phyloP scores from a whole-genome alignment of 2,797 vertebrate species.

The Girardinus metallicus region DNA sequence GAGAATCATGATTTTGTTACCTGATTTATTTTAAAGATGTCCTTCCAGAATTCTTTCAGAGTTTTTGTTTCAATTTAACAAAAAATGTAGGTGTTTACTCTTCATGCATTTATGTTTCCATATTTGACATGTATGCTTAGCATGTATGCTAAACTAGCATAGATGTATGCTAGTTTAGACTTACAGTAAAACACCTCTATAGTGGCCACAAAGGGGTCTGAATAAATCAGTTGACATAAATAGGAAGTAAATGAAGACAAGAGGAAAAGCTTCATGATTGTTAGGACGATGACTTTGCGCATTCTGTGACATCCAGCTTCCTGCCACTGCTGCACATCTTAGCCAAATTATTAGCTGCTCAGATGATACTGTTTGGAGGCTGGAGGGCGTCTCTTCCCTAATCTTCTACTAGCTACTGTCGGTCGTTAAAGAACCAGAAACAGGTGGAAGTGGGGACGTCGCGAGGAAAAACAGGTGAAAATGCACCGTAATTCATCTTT shows the following conservation, averaged over 20 bases:
- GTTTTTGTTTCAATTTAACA: background rate
- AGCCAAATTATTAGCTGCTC: constrained; percentile 92
- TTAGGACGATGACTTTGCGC: constrained; percentile 82
- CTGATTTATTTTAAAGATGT: constrained; percentile 23
- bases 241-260: background rate
- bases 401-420: background rate
- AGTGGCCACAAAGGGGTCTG: constrained; percentile 20
- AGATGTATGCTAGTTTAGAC: constrained; percentile 17
- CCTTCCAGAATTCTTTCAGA: constrained; percentile 8
- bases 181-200: constrained; percentile 15
- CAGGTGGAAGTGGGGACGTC: background rate
- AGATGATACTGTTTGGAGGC: constrained; percentile 93
- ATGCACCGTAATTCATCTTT: background rate
- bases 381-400: constrained; percentile 73
- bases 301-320: constrained; percentile 88
- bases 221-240: background rate
- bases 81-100: background rate
- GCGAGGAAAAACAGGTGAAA: background rate
- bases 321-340: constrained; percentile 90
- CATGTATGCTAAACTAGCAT: too few species aligned
- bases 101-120: background rate
- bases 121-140: too few species aligned
- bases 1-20: constrained; percentile 37
- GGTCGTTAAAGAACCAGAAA: background rate
- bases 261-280: constrained; percentile 22